Base-by-base conservation (phyloP, 2,113 vertebrate species). In the Sphaerodactylus townsendi region DNA sequence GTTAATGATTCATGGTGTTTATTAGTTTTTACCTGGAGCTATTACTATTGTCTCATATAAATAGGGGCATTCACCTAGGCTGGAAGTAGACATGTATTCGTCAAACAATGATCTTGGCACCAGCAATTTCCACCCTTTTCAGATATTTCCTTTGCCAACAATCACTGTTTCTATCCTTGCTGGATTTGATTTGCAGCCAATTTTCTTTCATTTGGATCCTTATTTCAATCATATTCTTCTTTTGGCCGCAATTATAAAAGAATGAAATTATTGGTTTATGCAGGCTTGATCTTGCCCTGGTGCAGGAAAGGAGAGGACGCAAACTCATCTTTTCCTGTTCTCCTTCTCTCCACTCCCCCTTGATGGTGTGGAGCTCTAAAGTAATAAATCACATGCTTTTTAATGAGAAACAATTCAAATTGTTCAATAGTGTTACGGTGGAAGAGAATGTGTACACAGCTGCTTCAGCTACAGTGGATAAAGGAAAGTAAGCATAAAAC, bases 181-280 rank as follows among this genome's bases (percentile, higher is more conserved):
- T 89, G 66, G 65, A 2, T 0, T 74, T 85, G 28, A 82, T 62
- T 37, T 56, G 86, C 25, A 23, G 48, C 79, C 66, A 62, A 15
- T 35, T 90, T 88, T 44, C 53, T 86, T 90, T 91, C 79, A 46
- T n/a, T 59, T 73, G 78, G 69, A 76, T 84, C n/a, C 11, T 33
- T 88, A 13, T 76, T 83, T 74, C 14, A 48, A 2, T 39, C 71
- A 84, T 80, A 59, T 46, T 59, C 62, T 46, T 77, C 65, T 17
- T 64, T 75, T 70, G 39, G 66, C 78, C 37, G 33, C 73, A 88
- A 77, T 82, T 81, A 53, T 25, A 30, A 88, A 79, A 23, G 41
- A 81, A 82, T 65, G 85, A 88, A 77, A 85, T 21, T 23, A 86
- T 79, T 82, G 30, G 53, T 79, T 79, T 72, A 62, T 48, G 48